Base-by-base conservation (phyloP, 1,140 invertebrate species). In the Episyrphus balteatus region DNA sequence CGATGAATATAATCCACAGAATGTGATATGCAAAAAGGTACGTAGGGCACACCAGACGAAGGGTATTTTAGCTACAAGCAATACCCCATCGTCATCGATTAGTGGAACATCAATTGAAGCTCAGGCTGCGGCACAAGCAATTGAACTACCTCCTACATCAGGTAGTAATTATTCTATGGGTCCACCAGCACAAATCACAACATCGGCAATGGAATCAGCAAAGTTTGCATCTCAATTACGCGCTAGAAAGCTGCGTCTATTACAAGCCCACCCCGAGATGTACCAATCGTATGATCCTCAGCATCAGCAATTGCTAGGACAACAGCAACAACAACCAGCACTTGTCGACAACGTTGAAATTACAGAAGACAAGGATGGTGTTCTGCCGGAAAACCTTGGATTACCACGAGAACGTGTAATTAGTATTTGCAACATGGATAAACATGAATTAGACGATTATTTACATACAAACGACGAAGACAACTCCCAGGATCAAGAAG, bases 401-500 rank as follows among this genome's bases (percentile, higher is more conserved):
- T 44, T 68, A 45, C 66, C 65, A 11, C 68, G 80, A 14, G 78
- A 82, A 56, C 71, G 80, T 32, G 75, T 82, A 2, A 78, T 79
- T 38, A 81, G 79, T 57, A 77, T 84, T 31, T 79, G 79, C 54
- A 81, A 80, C 41, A 80, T 87, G 50, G 83, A 86, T 57, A 82
- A 82, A 34, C 83, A 87, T 56, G 82, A 82, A 34, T 66, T 88
- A 34, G 82, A 85, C 57, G 83, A 86, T 67, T 87, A 86, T 63
- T 66, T 67, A 54, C 57, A 52, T 42, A 61, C 59, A 38, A 77
- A 79, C 51, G 79, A 81, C 34, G 77, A 82, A 38, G 79, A 78
- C 52, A 86, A 84, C 66, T 84, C 83, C 38, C 82, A 87, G 58
- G 84, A 86, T 55, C 82, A 82, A 55, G 85, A 88, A 57, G 82